Conservation (phyloP, 2,113 vertebrate species). For the human (Homo sapiens) region GRCh38 chr1:192909001-192909500, state of each 20-base stretch:
- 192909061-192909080: not conserved
- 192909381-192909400: not conserved
- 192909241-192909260: not conserved
- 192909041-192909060: not conserved
- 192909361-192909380: not conserved
- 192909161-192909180: not conserved
- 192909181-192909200: not conserved
- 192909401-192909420: not conserved
- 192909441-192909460: not conserved
- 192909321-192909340: not conserved
- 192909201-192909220: not conserved
- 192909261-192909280: not conserved
- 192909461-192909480: not conserved
- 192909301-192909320: not conserved
- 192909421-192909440: not conserved
- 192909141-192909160: not conserved
- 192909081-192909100: not conserved
- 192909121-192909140: not conserved
- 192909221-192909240: not conserved
- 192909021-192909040: not conserved
- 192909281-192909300: not conserved
- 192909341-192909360: not conserved
- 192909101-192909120: not conserved
- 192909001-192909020: not conserved
- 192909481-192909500: not conserved